Percentiles rank a stretch among this genome's conserved stretches.
Evolutionary conservation across 2,113 vertebrate genomes (phyloP).

Genomic region (Hyla sarda): DNA sequence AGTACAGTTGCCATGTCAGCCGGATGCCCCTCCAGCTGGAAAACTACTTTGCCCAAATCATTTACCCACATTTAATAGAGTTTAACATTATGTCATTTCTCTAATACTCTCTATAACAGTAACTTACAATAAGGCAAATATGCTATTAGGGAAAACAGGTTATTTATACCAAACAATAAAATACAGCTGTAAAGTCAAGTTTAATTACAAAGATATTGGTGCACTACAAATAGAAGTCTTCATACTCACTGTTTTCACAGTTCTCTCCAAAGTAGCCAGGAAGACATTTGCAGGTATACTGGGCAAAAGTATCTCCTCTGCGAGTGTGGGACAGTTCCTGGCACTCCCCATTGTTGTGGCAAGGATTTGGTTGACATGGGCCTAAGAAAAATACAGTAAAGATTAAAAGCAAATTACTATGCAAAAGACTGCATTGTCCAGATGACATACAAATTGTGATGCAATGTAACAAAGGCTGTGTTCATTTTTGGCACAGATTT

Average conservation of each 20-base stretch:
- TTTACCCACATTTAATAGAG: neutral
- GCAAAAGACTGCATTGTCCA: neutral
- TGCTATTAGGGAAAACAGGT: no score
- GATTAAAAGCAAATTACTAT: neutral
- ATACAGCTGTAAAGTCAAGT: no score
- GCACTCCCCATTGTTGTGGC: constrained; percentile 81
- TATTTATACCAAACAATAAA: no score
- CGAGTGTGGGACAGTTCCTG: constrained; percentile 70
- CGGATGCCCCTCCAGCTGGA: neutral
- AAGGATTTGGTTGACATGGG: constrained; percentile 89
- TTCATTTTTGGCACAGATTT: neutral
- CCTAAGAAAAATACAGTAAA: constrained; percentile 70
- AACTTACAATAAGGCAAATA: no score
- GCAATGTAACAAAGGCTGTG: neutral
- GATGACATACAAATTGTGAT: neutral
- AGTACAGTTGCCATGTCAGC: neutral
- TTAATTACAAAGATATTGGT: no score
- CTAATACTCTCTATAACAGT: neutral
- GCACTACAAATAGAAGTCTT: neutral
- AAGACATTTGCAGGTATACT: constrained; percentile 87
- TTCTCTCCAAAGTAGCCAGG: constrained; percentile 81
- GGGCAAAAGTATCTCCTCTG: constrained; percentile 86
- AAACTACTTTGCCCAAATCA: neutral
- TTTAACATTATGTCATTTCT: neutral
- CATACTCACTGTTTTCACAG: constrained; percentile 88